Base-by-base conservation (phyloP, 2,113 vertebrate species). In the Cephalopterus ornatus region DNA sequence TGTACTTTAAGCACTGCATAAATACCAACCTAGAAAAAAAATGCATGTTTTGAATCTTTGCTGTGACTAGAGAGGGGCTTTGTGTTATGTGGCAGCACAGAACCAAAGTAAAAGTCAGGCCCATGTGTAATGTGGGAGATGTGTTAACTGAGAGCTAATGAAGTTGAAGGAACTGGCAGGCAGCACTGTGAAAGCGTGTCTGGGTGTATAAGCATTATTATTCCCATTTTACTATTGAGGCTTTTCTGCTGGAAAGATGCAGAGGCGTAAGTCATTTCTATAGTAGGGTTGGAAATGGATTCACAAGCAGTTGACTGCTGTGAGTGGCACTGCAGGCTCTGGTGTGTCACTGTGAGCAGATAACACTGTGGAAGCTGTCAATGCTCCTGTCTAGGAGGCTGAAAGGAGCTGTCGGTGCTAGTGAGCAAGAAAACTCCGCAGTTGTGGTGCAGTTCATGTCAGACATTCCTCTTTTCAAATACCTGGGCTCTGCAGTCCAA, bases 101-200 rank as follows among this genome's bases (percentile, higher is more conserved):
- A 56, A 74, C 26, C 8, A 1, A 49, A 47, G 27, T 16, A 33
- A 6, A 52, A 53, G 33, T n/a, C 27, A 53, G 41, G 19, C 9
- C 22, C 30, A 1, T 35, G 30, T 42, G 22, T 71, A 65, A 66
- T 11, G 16, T 39, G 47, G 26, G 19, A 37, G 20, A 5, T 30
- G 14, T 20, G 5, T 30, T 91, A 66, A 35, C 5, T 37, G 78
- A 56, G 28, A 19, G 23, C 41, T 55, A 13, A 14, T 39, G 27
- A 46, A 52, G 17, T 23, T 14, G 41, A 28, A 44, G 30, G 37
- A 16, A 27, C 30, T 61, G 18, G 8, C 1, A 3, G 41, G 39
- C 30, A 47, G n/a, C 1, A 1, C 21, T 37, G 28, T 26, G 24
- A 49, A 16, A 44, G 49, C 0, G 0, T 39, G 16, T n/a, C 44